Evolutionary conservation across 2,888 invertebrate species (phyloP).

Genomic region (Alloscopus bannaensis): DNA sequence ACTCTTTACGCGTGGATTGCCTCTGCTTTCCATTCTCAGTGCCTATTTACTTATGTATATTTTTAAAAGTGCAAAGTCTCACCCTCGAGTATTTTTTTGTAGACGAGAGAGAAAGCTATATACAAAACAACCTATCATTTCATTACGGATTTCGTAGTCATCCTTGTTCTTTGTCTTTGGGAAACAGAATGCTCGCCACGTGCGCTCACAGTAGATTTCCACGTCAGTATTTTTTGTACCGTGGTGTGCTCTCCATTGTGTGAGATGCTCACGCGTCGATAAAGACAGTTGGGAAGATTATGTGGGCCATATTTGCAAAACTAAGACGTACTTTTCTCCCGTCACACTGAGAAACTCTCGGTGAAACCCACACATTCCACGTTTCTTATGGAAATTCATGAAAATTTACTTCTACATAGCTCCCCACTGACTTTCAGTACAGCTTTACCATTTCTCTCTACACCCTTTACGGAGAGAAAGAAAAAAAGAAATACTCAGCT

Average conservation of each 20-base stretch:
- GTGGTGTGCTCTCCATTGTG: slow-evolving; percentile 17
- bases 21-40: background rate
- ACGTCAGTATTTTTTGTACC: slow-evolving; percentile 12
- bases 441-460: slow-evolving; percentile 22
- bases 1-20: background rate
- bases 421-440: slow-evolving; percentile 38
- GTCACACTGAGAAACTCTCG: slow-evolving; percentile 5
- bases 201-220: slow-evolving; percentile 28
- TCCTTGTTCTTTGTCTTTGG: background rate
- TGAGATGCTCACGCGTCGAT: slow-evolving; percentile 16
- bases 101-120: too few species aligned
- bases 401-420: slow-evolving; percentile 52
- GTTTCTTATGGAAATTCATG: slow-evolving; percentile 55
- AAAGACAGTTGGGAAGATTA: slow-evolving; percentile 51
- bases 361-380: slow-evolving; percentile 11
- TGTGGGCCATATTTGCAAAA: slow-evolving; percentile 50
- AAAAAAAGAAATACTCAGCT: slow-evolving; percentile 35
- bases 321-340: slow-evolving; percentile 41
- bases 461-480: slow-evolving; percentile 37
- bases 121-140: slow-evolving; percentile 29
- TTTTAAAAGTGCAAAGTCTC: background rate
- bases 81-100: too few species aligned
- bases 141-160: slow-evolving; percentile 19
- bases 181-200: background rate
- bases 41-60: background rate